phyloP scores from a whole-genome alignment of 92 coral and sea anemone species.

The Actinernus sp. region DNA sequence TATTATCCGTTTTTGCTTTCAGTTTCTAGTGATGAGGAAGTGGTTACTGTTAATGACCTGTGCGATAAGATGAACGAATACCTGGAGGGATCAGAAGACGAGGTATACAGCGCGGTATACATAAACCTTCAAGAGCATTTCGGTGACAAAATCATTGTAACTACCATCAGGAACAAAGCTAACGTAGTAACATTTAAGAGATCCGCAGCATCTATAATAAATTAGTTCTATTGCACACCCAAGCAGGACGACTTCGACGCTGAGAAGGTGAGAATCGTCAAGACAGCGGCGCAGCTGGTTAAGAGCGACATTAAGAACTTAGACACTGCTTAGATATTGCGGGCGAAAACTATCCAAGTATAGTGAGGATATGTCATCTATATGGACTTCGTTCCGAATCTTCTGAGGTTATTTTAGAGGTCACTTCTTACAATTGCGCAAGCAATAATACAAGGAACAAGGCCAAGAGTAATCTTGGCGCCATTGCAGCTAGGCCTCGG shows the following conservation, averaged over 20 bases:
- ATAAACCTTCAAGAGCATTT: conserved; percentile 40
- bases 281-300: not conserved
- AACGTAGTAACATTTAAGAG: conserved; percentile 38
- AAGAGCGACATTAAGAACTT: not conserved
- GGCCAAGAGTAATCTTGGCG: not conserved
- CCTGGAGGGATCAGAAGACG: conserved; percentile 10
- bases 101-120: conserved; percentile 22
- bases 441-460: not conserved
- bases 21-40: conserved; percentile 51
- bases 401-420: not conserved
- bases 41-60: conserved; percentile 23
- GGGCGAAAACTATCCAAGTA: not conserved
- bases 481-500: not conserved
- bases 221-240: conserved; percentile 26
- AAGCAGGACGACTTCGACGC: conserved; percentile 8
- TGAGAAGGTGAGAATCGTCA: conserved; percentile 19
- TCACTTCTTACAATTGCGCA: not conserved
- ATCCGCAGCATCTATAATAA: conserved; percentile 30
- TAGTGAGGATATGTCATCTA: not conserved
- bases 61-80: conserved; percentile 20
- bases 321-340: too few species aligned
- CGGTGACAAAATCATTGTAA: conserved; percentile 25
- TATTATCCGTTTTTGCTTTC: too few species aligned
- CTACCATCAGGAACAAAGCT: conserved; percentile 11
- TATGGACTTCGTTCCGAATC: not conserved